Base-by-base conservation (phyloP, 1,140 invertebrate species). In the Antheraea mylitta region DNA sequence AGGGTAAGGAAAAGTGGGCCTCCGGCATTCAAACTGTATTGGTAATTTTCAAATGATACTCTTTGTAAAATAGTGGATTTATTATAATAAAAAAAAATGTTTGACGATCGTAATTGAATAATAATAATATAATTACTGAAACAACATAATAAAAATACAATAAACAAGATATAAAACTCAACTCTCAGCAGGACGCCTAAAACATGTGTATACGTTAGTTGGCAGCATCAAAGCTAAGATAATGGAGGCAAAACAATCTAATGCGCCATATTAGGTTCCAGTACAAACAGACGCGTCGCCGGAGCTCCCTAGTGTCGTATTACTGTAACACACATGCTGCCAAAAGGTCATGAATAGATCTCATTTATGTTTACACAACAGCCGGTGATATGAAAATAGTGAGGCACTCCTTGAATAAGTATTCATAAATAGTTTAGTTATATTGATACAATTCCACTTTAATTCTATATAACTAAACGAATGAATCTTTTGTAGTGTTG, bases 241-340 rank as follows among this genome's bases (percentile, higher is more conserved):
- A 90, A 90, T 90, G 87, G 85, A 90, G 79, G 81, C 81, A 85
- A 87, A 86, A 83, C 82, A 81, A 82, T 81, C 82, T 90, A 90
- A 90, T 88, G 87, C 71, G 77, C 85, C 80, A 78, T 87, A 87
- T 90, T 84, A 68, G 76, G 79, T 90, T 90, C 69, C 87, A 79
- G 80, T 69, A 77, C 81, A 86, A 90, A 89, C 85, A 83, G 72
- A 70, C 63, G 68, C 64, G 74, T 73, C 68, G 64, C 69, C 71
- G 75, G 64, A 77, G 72, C 75, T 73, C 72, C 68, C 79, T 78
- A 82, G 85, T 84, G 80, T 90, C 81, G 69, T 61, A 74, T 90
- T 87, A 85, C 87, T 58, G 75, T 80, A 61, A 74, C 69, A 81
- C 76, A 85, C 74, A 83, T 85, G 84, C 76, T 77, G 75, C 70